Conservation (phyloP, 2,113 vertebrate species). For the Actinemys pallida region DNA sequence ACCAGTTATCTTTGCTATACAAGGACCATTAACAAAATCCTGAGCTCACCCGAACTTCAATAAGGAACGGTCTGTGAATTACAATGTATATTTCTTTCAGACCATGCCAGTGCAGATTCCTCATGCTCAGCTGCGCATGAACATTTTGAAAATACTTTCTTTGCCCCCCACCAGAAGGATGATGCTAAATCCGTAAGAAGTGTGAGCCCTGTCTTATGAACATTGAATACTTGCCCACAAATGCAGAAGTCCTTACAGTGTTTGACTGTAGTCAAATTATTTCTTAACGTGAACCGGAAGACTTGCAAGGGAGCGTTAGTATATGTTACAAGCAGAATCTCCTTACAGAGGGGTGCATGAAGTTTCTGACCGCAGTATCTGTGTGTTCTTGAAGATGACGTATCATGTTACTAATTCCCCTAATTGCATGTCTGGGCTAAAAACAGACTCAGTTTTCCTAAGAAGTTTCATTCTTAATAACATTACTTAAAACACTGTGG, state of each 20-base stretch:
- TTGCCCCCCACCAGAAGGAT: background rate
- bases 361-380: conserved; percentile 59
- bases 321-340: conserved; percentile 19
- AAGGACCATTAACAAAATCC: background rate
- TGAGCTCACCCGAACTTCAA: background rate
- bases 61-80: background rate
- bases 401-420: conserved; percentile 82
- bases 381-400: conserved; percentile 65
- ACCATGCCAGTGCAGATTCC: rapidly evolving
- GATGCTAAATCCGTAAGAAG: background rate
- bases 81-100: background rate
- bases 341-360: conserved; percentile 68
- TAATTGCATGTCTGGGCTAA: conserved; percentile 84
- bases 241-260: background rate
- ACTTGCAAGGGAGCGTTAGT: background rate
- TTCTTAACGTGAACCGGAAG: background rate
- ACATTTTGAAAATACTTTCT: background rate
- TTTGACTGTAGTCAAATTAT: background rate
- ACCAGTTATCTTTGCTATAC: background rate
- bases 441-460: conserved; percentile 82
- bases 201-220: background rate
- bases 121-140: rapidly evolving
- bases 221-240: background rate
- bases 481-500: conserved; percentile 72
- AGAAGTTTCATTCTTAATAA: conserved; percentile 80